These are phyloP conservation scores for Delia radicum DNA, from an alignment of 1,140 invertebrate genomes.

Conservation along the genomic window DNA sequence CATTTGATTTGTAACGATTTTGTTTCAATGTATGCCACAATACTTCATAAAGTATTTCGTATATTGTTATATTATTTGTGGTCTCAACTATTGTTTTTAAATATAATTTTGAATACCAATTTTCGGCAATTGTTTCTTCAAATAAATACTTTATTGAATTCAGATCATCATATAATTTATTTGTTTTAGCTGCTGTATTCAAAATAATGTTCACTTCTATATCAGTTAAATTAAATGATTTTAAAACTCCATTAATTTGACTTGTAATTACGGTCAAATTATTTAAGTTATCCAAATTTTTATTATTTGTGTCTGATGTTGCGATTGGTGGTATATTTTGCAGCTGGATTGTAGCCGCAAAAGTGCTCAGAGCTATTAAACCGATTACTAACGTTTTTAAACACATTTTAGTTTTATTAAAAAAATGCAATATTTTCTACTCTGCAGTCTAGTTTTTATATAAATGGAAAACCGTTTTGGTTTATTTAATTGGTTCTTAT, in stretches of 20 bases:
- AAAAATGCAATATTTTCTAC: too few relatives aligned
- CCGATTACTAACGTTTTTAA: neutral
- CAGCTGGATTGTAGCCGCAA: neutral
- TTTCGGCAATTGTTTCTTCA: neutral
- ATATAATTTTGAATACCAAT: neutral
- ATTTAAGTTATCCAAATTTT: neutral
- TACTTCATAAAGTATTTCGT: slow-evolving; percentile 8
- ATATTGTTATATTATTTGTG: neutral
- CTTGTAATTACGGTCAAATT: neutral
- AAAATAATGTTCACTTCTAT: slow-evolving; percentile 15
- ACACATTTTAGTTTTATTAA: neutral
- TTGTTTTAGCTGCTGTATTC: neutral
- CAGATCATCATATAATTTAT: neutral
- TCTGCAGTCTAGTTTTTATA: too few relatives aligned
- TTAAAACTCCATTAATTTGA: neutral
- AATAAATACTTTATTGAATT: neutral
- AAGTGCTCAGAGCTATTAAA: neutral
- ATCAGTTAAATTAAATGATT: neutral
- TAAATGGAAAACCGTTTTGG: too few relatives aligned
- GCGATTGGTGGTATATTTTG: neutral
- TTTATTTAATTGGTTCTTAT: too few relatives aligned
- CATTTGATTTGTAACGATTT: slow-evolving; percentile 25
- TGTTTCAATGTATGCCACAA: slow-evolving; percentile 2
- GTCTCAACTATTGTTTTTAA: neutral
- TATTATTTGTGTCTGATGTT: neutral